phyloP scores from a whole-genome alignment of 2,888 invertebrate genomes.

The Lasius fuliginosus region DNA sequence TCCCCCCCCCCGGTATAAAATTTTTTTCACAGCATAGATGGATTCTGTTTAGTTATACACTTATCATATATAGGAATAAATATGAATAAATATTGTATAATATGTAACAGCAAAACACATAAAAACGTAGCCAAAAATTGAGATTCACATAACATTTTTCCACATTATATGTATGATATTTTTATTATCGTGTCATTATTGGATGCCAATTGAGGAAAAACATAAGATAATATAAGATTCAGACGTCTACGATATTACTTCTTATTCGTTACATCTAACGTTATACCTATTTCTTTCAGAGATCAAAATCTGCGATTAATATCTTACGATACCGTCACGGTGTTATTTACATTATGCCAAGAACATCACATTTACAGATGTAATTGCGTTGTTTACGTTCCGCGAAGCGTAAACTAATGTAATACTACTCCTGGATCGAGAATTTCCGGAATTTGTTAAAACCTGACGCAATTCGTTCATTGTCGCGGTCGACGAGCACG shows the following conservation, averaged over 20 bases:
- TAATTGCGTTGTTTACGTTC: slow-evolving; percentile 56
- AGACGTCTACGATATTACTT: not conserved
- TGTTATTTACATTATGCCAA: slow-evolving; percentile 23
- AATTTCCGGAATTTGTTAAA: slow-evolving; percentile 47
- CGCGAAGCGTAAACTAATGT: slow-evolving; percentile 33
- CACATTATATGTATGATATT: not conserved
- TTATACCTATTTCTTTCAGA: not conserved
- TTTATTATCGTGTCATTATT: not conserved
- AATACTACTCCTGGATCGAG: not conserved
- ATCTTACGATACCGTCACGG: slow-evolving; percentile 54
- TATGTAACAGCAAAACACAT: not conserved
- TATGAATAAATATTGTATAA: not conserved
- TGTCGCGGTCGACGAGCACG: slow-evolving; percentile 43
- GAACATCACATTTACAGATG: slow-evolving; percentile 41
- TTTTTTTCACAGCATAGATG: slow-evolving; percentile 1
- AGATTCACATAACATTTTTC: not conserved
- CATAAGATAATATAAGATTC: not conserved
- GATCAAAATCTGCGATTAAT: slow-evolving; percentile 55
- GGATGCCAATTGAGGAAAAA: not conserved
- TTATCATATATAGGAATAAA: not conserved
- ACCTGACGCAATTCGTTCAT: slow-evolving; percentile 30
- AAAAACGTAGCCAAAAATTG: not conserved
- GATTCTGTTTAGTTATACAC: not conserved
- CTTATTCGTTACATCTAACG: not conserved
- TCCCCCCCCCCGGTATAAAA: not conserved